Percentiles rank a stretch among this genome's conserved stretches.
phyloP scores from a whole-genome alignment of 2,113 vertebrate genomes.

The Strigops habroptila region DNA sequence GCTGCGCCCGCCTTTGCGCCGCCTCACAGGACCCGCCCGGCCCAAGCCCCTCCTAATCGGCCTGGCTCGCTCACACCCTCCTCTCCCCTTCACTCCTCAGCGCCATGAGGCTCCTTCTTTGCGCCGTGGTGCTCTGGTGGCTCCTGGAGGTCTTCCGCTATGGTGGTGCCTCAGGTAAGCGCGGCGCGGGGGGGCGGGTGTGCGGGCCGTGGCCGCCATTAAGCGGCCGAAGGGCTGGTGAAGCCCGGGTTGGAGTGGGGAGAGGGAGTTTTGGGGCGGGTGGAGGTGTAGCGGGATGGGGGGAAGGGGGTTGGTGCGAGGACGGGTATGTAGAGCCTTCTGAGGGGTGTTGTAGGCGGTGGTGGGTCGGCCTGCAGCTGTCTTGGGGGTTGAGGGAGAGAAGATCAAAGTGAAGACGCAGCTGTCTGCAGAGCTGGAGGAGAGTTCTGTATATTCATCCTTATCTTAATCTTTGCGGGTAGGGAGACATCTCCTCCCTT shows the following conservation, averaged over 20 bases:
- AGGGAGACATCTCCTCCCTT: background rate
- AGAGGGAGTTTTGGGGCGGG: background rate
- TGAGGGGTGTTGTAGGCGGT: no score
- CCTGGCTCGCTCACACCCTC: no score
- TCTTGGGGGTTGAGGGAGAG: background rate
- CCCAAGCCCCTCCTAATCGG: background rate
- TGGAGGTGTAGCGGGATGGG: rapidly evolving
- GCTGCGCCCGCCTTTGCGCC: background rate
- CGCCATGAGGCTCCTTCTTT: rapidly evolving
- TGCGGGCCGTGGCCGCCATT: background rate
- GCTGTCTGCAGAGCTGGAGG: background rate
- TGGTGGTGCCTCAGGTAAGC: background rate
- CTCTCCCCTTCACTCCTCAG: rapidly evolving
- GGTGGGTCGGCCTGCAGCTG: background rate
- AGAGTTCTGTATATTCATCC: background rate
- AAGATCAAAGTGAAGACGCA: background rate
- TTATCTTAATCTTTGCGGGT: background rate
- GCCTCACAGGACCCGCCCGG: background rate
- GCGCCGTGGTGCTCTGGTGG: background rate
- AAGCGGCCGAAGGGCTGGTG: background rate
- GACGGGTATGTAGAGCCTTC: background rate
- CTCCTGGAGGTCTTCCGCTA: background rate
- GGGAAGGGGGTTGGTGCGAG: rapidly evolving
- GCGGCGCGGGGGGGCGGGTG: background rate
- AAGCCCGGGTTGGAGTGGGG: background rate